These are phyloP conservation scores for Oriolus oriolus DNA, from an alignment of 2,113 vertebrate genomes.

Conservation along the genomic window DNA sequence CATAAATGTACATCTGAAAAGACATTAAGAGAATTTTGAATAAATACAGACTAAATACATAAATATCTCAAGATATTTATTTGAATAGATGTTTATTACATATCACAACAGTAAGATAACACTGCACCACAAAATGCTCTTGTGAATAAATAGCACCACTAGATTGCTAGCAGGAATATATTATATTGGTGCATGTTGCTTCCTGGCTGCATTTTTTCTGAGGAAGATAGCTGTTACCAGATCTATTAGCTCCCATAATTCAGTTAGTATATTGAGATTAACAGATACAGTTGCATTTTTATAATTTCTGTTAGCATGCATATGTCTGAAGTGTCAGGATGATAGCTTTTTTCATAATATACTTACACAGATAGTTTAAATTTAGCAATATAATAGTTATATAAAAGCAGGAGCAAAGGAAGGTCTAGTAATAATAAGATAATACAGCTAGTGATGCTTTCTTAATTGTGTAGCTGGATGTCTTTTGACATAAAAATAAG, in stretches of 20 bases:
- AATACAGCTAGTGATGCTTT: not conserved
- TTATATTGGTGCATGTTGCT: not conserved
- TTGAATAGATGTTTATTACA: not conserved
- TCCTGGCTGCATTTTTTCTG: not conserved
- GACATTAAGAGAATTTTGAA: not conserved
- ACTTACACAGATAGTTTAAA: not conserved
- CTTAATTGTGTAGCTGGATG: not conserved
- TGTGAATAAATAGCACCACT: not conserved
- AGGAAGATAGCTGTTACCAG: not conserved
- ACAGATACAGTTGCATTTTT: not conserved
- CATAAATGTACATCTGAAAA: not conserved
- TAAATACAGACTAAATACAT: not conserved
- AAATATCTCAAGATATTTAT: not conserved
- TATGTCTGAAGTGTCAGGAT: not conserved
- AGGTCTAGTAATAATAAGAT: not conserved
- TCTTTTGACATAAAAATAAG: not conserved
- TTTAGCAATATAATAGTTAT: not conserved
- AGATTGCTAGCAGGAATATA: not conserved
- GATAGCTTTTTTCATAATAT: not conserved
- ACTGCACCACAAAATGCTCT: not conserved
- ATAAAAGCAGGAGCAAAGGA: not conserved
- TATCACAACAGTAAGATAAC: not conserved
- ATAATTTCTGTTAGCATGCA: not conserved
- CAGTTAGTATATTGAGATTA: not conserved
- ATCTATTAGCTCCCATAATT: not conserved